phyloP scores from a whole-genome alignment of 2,797 vertebrate genomes.

The Leptoclinus maculatus region DNA sequence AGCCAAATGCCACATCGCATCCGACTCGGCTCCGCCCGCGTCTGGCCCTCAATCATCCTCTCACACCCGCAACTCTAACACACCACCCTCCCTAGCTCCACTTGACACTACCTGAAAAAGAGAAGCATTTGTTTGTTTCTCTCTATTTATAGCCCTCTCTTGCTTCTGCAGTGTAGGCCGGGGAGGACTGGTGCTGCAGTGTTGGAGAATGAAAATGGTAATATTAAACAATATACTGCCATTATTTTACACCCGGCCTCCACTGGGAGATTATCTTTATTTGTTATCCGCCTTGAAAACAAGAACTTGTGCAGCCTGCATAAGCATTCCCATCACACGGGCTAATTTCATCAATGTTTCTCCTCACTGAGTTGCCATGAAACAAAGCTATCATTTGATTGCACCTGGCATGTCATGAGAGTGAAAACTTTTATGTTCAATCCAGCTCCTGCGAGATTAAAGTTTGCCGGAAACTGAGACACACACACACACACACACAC shows the following conservation, averaged over 20 bases:
- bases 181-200: not conserved
- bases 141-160: slow-evolving; percentile 23
- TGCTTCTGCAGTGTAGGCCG: slow-evolving; percentile 10
- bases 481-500: not conserved
- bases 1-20: slow-evolving; percentile 67
- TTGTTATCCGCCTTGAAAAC: slow-evolving; percentile 24
- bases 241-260: slow-evolving; percentile 34
- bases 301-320: slow-evolving; percentile 16
- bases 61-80: slow-evolving; percentile 38
- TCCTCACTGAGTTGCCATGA: slow-evolving; percentile 12
- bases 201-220: not conserved
- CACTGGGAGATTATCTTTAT: slow-evolving; percentile 27
- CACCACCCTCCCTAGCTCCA: slow-evolving; percentile 4
- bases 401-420: slow-evolving; percentile 34
- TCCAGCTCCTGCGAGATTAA: slow-evolving; percentile 39
- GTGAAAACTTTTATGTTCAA: slow-evolving; percentile 17
- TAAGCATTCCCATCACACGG: slow-evolving; percentile 15
- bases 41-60: slow-evolving; percentile 62
- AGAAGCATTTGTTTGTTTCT: slow-evolving; percentile 46
- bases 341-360: slow-evolving; percentile 16
- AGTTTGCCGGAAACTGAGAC: slow-evolving; percentile 22
- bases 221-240: slow-evolving; percentile 17
- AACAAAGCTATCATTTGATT: slow-evolving; percentile 40
- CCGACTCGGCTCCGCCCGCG: slow-evolving; percentile 2
- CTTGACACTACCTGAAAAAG: slow-evolving; percentile 50